Evolutionary conservation across 1,140 invertebrate species (phyloP).

Genomic region (Tetramorium simillimum): DNA sequence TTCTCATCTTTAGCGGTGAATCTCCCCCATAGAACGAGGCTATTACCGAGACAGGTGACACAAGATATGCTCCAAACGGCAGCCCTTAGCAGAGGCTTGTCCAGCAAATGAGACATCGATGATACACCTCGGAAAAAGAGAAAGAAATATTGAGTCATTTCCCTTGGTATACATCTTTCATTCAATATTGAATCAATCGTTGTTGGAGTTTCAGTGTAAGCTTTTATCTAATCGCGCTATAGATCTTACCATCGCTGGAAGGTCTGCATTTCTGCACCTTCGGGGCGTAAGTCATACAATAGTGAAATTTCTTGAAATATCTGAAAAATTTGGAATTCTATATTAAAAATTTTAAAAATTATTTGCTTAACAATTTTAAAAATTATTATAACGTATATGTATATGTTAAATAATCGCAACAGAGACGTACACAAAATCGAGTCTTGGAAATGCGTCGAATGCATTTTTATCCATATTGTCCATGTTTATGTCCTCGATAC

Average conservation of each 20-base stretch:
- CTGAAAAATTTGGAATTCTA: conserved; percentile 79
- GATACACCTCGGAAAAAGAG: conserved; percentile 86
- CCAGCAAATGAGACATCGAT: conserved; percentile 89
- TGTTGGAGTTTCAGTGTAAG: not conserved
- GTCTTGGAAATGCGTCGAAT: conserved; percentile 84
- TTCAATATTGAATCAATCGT: conserved; percentile 34
- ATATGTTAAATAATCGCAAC: not conserved
- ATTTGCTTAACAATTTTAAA: not conserved
- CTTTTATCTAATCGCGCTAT: conserved; percentile 14
- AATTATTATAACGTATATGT: not conserved
- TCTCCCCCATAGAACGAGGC: conserved; percentile 89
- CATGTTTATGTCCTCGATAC: conserved; percentile 86
- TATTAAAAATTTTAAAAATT: not conserved
- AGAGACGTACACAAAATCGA: conserved; percentile 85
- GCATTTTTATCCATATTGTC: conserved; percentile 86
- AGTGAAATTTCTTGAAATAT: conserved; percentile 90
- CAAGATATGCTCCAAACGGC: conserved; percentile 91
- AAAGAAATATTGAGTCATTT: not conserved
- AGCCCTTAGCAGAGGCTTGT: conserved; percentile 87
- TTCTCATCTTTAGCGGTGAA: conserved; percentile 88
- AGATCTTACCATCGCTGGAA: conserved; percentile 87
- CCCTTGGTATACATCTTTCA: conserved; percentile 2
- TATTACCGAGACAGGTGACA: conserved; percentile 89
- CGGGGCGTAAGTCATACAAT: conserved; percentile 88
- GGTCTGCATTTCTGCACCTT: conserved; percentile 88